phyloP scores from a whole-genome alignment of 2,888 invertebrate genomes.

The Ochropleura leucogaster region DNA sequence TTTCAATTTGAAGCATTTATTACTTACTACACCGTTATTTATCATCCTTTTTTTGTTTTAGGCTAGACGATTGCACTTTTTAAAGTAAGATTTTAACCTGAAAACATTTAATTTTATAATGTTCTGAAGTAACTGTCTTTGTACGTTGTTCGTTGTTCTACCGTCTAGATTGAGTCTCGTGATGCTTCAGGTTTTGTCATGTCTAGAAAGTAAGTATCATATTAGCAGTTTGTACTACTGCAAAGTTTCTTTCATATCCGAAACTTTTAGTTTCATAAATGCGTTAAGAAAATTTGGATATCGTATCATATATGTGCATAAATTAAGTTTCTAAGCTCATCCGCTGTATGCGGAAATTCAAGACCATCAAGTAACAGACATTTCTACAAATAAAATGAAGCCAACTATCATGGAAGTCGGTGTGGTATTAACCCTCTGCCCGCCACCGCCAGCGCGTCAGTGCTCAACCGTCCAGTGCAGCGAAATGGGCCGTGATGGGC shows the following conservation, averaged over 20 bases:
- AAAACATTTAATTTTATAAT: not conserved
- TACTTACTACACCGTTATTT: conserved; percentile 30
- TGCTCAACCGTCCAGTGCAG: conserved; percentile 63
- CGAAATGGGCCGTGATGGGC: conserved; percentile 71
- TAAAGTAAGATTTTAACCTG: not conserved
- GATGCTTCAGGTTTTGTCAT: not conserved
- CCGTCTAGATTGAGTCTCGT: not conserved
- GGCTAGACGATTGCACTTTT: not conserved
- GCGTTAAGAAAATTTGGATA: too few relatives aligned
- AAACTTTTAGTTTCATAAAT: not conserved
- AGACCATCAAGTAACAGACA: conserved; percentile 16
- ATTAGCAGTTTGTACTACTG: not conserved
- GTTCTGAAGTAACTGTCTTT: not conserved
- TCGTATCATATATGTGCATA: too few relatives aligned
- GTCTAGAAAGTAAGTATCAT: not conserved
- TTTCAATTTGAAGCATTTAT: conserved; percentile 31
- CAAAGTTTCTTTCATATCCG: not conserved
- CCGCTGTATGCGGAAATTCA: not conserved
- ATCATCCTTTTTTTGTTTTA: conserved; percentile 16
- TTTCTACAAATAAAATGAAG: conserved; percentile 43
- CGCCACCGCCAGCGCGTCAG: conserved; percentile 31
- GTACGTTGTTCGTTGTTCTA: not conserved
- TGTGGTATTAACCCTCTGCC: conserved; percentile 54
- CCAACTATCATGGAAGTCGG: conserved; percentile 37
- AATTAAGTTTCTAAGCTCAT: not conserved